A percentile compares a stretch with the other conserved stretches of the same genome.
Conservation (phyloP, 2,113 vertebrate species). For the Cyanistes caeruleus region DNA sequence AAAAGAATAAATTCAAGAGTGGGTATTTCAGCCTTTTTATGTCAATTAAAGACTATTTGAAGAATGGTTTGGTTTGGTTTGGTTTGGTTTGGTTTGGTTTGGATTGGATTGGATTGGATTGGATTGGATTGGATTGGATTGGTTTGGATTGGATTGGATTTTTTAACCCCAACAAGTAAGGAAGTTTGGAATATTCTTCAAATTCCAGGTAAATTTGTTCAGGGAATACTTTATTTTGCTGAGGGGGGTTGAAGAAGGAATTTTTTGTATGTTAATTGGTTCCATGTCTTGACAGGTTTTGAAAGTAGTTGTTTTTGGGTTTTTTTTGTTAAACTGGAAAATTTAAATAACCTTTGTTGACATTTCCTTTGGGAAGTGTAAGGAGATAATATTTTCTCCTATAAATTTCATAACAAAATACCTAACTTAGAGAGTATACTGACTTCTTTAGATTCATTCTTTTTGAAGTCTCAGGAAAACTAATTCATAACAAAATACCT, state of each 20-base stretch:
- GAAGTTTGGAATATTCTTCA: background rate
- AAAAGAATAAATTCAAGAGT: background rate
- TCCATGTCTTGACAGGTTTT: background rate
- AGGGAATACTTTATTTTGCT: background rate
- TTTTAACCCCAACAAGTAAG: background rate
- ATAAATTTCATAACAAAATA: background rate
- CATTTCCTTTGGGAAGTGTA: background rate
- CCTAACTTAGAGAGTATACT: too few relatives aligned
- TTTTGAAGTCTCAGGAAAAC: too few relatives aligned
- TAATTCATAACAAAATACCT: background rate
- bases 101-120: background rate
- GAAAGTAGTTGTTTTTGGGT: background rate
- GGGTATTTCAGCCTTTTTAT: background rate
- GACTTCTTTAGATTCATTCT: too few relatives aligned
- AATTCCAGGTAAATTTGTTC: background rate
- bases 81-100: background rate
- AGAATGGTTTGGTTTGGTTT: background rate
- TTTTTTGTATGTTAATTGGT: background rate
- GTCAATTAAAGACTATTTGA: background rate
- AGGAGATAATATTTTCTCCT: background rate
- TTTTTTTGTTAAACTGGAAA: background rate
- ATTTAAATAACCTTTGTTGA: background rate
- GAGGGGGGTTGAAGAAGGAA: background rate
- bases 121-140: background rate
- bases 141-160: background rate